These are phyloP conservation scores for Siniperca knerii DNA, from an alignment of 2,113 vertebrate genomes.

Conservation along the genomic window DNA sequence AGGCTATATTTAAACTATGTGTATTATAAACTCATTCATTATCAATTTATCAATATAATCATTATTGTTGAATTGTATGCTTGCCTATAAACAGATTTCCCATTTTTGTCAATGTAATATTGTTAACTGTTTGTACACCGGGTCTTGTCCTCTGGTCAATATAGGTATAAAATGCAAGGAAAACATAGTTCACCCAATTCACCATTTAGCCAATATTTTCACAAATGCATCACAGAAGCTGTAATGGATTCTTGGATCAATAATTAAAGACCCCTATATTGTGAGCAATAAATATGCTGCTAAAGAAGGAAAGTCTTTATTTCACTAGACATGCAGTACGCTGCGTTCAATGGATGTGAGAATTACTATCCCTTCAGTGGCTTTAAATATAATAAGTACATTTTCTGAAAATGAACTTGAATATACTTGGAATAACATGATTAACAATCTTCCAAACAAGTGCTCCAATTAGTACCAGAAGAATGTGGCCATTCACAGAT, in stretches of 20 bases:
- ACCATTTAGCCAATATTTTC: too few species aligned
- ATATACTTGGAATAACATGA: not conserved
- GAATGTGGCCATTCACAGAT: not conserved
- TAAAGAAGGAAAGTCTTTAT: not conserved
- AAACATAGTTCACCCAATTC: too few species aligned
- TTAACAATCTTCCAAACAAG: not conserved
- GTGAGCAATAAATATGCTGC: not conserved
- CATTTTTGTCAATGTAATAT: too few species aligned
- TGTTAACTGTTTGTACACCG: too few species aligned
- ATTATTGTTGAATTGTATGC: too few species aligned
- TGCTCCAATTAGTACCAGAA: conserved; percentile 9
- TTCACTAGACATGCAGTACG: not conserved
- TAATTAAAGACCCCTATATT: not conserved
- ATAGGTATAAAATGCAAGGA: too few species aligned
- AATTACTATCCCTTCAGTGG: not conserved
- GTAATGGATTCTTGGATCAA: not conserved
- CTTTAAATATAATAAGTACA: not conserved
- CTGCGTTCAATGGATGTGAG: not conserved
- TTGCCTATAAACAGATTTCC: too few species aligned
- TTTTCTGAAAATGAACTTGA: not conserved
- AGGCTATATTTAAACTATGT: too few species aligned
- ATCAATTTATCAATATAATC: too few species aligned
- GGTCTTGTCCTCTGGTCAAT: too few species aligned
- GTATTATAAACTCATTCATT: too few species aligned
- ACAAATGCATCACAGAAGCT: not conserved